Percentiles rank a stretch among this genome's conserved stretches.
These are phyloP conservation scores for Dromas ardeola DNA, from an alignment of 2,113 vertebrate genomes.

Conservation along the genomic window DNA sequence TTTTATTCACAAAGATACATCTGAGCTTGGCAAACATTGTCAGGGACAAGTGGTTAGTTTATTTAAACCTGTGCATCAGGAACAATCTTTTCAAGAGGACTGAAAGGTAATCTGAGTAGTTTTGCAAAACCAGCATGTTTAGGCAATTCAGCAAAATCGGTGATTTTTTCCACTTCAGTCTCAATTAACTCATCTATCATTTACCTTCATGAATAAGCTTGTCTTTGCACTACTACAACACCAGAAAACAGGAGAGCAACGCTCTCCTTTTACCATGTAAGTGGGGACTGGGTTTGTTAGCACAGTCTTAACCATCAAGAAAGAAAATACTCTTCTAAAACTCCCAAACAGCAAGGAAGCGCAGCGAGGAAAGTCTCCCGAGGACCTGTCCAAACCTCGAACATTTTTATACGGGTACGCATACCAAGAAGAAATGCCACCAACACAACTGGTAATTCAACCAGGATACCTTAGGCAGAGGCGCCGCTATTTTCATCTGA, in stretches of 20 bases:
- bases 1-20: background rate
- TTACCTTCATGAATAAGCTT: slow-evolving; percentile 8
- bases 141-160: slow-evolving; percentile 9
- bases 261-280: background rate
- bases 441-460: background rate
- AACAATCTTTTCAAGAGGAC: background rate
- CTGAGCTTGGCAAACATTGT: background rate
- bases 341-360: background rate
- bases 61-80: slow-evolving; percentile 27
- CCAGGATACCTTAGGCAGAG: background rate
- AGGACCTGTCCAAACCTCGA: background rate
- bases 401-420: background rate
- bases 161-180: slow-evolving; percentile 31
- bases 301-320: background rate
- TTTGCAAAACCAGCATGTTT: background rate
- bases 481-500: background rate
- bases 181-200: slow-evolving; percentile 40
- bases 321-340: background rate
- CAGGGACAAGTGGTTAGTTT: background rate
- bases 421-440: background rate
- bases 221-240: slow-evolving; percentile 34
- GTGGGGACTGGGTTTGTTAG: slow-evolving; percentile 1
- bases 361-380: background rate
- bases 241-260: background rate
- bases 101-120: slow-evolving; percentile 27